Evolutionary conservation across 2,113 vertebrate species (phyloP).

Genomic region (Onychostoma macrolepis): DNA sequence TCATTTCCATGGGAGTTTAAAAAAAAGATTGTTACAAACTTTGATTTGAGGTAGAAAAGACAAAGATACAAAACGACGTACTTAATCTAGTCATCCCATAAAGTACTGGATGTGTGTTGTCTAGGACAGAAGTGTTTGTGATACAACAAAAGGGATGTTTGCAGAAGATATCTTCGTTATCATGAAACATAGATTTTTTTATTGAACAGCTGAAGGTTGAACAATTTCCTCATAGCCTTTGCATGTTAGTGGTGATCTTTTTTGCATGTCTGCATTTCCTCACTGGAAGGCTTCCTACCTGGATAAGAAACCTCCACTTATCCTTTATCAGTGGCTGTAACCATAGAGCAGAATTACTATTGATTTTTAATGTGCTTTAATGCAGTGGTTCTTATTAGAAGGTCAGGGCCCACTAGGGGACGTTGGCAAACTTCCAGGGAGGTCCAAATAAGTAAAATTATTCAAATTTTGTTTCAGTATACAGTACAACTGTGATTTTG

Average conservation of each 20-base stretch:
- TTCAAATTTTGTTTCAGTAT: neutral
- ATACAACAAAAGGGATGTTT: neutral
- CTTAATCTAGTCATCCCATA: neutral
- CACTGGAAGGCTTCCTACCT: neutral
- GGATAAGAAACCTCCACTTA: neutral
- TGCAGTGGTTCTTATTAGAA: neutral
- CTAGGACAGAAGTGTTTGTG: neutral
- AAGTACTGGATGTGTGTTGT: conserved; percentile 30
- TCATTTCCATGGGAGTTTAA: neutral
- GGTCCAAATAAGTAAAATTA: neutral
- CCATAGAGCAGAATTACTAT: neutral
- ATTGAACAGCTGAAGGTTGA: neutral
- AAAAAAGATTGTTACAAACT: neutral
- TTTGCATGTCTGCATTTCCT: neutral
- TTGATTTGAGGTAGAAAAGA: neutral
- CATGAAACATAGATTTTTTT: too few relatives aligned
- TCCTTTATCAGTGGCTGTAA: neutral
- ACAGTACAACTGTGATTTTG: neutral
- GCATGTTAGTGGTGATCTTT: neutral
- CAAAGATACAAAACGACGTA: neutral
- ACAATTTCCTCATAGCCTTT: neutral
- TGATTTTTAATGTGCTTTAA: neutral
- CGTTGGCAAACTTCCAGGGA: neutral
- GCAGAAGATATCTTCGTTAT: neutral
- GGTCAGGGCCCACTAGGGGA: neutral